Base-by-base conservation (phyloP, 1,140 invertebrate genomes). In the Centruroides sculpturatus region DNA sequence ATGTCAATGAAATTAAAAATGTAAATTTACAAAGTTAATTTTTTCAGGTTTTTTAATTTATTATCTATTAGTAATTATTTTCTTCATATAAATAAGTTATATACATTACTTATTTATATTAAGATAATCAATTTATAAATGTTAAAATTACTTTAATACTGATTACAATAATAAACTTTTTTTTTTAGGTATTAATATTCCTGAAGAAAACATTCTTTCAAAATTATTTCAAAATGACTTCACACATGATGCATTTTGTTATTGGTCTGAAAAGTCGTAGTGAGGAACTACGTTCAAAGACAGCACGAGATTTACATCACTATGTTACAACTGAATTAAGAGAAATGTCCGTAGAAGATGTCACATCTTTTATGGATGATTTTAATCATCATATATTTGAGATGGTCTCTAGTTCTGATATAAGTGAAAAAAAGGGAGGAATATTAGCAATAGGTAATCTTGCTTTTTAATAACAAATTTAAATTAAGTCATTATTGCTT, bases 381-480 rank as follows among this genome's bases (percentile, higher is more conserved):
- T 94, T 97, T 69, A 94, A 95, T 72, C 87, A 92, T 73, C 87
- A 94, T 68, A 95, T 97, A 62, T 92, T 91, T 74, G 88, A 93
- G 72, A 92, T 97, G 91, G 89, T 96, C 3, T 92, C 88, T 5
- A 88, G 87, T 64, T 83, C 84, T 36, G 92, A 97, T 74, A 82
- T 88, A 13, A 90, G 91, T 76, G 92, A 97, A 71, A 93, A 92
- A 69, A 96, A 96, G 74, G 93, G 92, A 54, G 93, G 90, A 55
- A 92, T 96, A 62, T 74, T 96, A 35, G 92, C 93, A 34, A 97
- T 97, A 71, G 85, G 88, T 91, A 74, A 76, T 75, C 77, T 35
- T 47, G 52, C n/a, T 3, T 6, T 36, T 36, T 6, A 23, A 6
- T 34, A 23, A 3, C 7, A 53, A 36, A 34, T 53, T 23, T 23